Conservation (phyloP, 2,797 vertebrate genomes). For the Sebastes minor region DNA sequence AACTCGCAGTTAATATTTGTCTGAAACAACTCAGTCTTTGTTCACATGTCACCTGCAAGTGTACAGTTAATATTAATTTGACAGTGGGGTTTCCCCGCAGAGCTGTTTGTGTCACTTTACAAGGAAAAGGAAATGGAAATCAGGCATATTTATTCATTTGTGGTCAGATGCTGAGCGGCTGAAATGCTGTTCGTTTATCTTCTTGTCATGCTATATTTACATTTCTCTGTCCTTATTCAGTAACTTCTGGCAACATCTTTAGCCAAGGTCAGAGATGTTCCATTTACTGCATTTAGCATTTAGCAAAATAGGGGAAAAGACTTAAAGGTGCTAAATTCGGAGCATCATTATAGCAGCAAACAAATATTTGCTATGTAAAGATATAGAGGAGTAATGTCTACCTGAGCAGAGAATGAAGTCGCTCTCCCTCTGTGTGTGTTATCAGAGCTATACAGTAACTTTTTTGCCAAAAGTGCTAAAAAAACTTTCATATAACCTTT, state of each 20-base stretch:
- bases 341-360: no score
- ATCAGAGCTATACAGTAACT: no score
- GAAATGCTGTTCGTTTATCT: background rate
- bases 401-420: no score
- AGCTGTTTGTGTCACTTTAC: background rate
- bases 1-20: background rate
- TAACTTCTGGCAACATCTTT: background rate
- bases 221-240: background rate
- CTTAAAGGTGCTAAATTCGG: no score
- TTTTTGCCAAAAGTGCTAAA: no score
- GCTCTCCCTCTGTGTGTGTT: no score
- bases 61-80: background rate
- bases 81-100: accelerated
- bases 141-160: background rate
- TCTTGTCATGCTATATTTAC: background rate
- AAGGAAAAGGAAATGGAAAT: background rate
- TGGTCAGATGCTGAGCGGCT: background rate
- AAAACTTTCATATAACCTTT: no score
- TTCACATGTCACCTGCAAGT: background rate
- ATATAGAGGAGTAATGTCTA: no score
- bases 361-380: no score
- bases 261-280: background rate
- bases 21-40: background rate
- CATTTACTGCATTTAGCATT: background rate
- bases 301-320: background rate